These are phyloP conservation scores for Pterocles gutturalis DNA, from an alignment of 2,113 vertebrate species.

Conservation along the genomic window DNA sequence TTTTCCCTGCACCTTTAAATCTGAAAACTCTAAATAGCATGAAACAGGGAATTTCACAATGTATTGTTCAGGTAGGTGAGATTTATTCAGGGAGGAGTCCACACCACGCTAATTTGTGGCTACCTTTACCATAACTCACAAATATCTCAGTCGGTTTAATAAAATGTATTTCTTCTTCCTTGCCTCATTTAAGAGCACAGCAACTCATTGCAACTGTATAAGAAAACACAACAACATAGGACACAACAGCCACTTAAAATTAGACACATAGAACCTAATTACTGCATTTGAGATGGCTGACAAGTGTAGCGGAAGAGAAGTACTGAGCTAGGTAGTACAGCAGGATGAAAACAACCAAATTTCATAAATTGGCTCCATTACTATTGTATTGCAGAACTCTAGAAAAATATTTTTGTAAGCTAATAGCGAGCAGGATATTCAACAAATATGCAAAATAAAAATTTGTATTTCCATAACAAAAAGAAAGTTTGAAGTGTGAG, in stretches of 20 bases:
- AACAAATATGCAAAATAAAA: background rate
- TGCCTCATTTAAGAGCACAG: background rate
- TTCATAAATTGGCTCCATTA: background rate
- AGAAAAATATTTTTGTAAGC: background rate
- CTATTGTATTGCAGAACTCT: background rate
- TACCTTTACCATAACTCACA: background rate
- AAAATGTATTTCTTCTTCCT: background rate
- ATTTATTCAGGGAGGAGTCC: background rate
- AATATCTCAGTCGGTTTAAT: background rate
- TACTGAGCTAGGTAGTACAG: background rate
- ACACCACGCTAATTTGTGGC: background rate
- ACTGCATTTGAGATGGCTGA: background rate
- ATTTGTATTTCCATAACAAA: background rate
- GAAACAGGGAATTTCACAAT: conserved; percentile 30
- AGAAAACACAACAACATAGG: background rate
- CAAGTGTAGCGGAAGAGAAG: background rate
- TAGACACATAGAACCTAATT: background rate
- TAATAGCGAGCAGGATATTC: background rate
- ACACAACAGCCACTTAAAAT: background rate
- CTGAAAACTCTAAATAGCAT: background rate
- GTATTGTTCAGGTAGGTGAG: background rate
- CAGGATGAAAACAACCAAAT: background rate
- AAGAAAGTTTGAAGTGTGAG: background rate
- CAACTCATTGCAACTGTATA: background rate
- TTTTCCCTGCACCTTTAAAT: background rate